phyloP scores from a whole-genome alignment of 2,797 vertebrate genomes.

The Onychomys arenicola region DNA sequence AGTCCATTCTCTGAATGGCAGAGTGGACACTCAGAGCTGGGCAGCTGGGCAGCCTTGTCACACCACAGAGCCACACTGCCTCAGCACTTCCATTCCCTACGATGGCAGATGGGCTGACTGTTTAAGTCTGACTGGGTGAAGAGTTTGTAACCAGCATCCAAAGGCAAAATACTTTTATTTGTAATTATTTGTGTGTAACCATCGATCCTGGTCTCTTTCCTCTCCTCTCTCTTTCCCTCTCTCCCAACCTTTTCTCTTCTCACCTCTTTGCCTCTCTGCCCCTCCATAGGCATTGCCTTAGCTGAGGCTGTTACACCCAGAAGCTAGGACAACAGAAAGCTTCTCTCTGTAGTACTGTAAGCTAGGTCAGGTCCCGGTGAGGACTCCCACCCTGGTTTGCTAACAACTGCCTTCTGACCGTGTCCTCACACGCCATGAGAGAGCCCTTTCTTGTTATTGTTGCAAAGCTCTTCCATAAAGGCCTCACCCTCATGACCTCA shows the following conservation, averaged over 20 bases:
- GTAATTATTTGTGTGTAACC: neutral
- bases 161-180: neutral
- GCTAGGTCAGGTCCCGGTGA: neutral
- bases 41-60: neutral
- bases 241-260: no score
- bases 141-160: neutral
- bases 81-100: neutral
- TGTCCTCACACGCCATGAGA: neutral
- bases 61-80: neutral
- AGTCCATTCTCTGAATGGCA: neutral
- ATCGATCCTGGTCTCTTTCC: neutral
- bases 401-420: neutral
- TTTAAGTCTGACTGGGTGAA: neutral
- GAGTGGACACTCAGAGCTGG: neutral
- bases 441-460: neutral
- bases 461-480: neutral
- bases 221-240: neutral
- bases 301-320: no score
- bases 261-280: neutral
- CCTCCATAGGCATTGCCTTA: neutral
- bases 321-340: neutral
- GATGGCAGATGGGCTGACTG: neutral
- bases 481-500: neutral
- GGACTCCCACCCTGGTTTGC: neutral
- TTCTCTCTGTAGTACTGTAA: neutral